phyloP scores from a whole-genome alignment of 2,797 vertebrate genomes.

The Arnoldichthys spilopterus region DNA sequence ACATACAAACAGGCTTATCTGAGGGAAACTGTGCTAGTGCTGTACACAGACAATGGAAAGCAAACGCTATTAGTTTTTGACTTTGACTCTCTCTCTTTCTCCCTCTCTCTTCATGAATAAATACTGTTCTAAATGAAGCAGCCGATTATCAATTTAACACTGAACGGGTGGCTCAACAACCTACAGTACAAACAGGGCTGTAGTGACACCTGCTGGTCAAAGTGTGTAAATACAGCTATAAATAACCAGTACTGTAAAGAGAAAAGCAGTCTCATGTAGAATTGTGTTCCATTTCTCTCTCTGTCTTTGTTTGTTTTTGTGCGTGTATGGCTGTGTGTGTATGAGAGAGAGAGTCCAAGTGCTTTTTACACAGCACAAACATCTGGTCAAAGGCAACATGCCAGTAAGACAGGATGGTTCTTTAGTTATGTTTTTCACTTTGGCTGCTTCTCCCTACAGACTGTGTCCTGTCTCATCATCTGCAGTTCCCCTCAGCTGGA shows the following conservation, averaged over 20 bases:
- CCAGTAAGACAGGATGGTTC: not conserved
- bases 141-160: not conserved
- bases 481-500: not conserved
- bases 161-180: not conserved
- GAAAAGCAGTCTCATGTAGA: not conserved
- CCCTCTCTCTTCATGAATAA: not conserved
- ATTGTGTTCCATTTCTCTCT: not conserved
- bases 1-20: not conserved
- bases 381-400: not conserved
- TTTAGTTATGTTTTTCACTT: not conserved
- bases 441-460: not conserved
- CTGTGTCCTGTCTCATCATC: too few relatives aligned
- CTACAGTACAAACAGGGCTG: not conserved
- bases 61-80: too few relatives aligned
- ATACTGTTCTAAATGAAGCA: not conserved
- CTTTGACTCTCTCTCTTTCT: not conserved
- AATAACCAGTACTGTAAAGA: not conserved
- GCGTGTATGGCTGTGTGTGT: not conserved
- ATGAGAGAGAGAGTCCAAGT: not conserved
- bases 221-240: not conserved
- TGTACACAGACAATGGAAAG: not conserved
- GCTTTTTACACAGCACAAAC: not conserved
- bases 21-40: not conserved
- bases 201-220: constrained; percentile 64
- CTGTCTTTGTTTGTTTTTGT: not conserved